A percentile compares a stretch with the other conserved stretches of the same genome.
Conservation (phyloP, 2,797 vertebrate species). For the Tauraco hartlaubi region DNA sequence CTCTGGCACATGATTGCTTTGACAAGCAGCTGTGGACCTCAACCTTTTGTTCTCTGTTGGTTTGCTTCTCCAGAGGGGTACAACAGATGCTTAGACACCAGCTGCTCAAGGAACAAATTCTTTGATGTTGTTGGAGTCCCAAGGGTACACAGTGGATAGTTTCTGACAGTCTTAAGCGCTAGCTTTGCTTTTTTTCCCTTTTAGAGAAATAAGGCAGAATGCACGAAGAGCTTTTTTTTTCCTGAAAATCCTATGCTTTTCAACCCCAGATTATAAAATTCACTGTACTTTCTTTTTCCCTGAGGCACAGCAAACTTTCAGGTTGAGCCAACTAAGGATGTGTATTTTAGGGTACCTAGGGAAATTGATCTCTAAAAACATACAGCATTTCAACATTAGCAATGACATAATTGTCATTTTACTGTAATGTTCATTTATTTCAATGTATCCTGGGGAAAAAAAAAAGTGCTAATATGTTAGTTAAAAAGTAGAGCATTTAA, state of each 20-base stretch:
- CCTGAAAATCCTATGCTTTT: not conserved
- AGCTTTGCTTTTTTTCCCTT: not conserved
- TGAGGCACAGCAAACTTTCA: not conserved
- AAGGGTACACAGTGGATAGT: not conserved
- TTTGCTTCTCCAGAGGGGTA: not conserved
- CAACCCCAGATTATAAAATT: not conserved
- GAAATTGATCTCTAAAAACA: constrained; percentile 26
- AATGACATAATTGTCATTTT: constrained; percentile 19
- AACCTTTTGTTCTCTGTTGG: constrained; percentile 11
- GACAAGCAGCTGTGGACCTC: constrained; percentile 2
- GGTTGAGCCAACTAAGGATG: not conserved
- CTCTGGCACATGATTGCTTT: not conserved
- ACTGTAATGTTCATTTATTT: not conserved
- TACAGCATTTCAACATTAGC: not conserved
- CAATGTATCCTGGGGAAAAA: not conserved
- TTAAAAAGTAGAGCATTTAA: not conserved
- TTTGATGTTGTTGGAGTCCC: not conserved
- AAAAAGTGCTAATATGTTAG: not conserved
- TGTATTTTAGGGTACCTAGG: constrained; percentile 9
- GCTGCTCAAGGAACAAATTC: not conserved
- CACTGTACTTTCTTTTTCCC: not conserved
- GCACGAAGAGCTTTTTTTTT: not conserved
- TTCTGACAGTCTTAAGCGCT: not conserved
- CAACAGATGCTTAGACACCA: not conserved
- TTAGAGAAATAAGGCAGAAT: not conserved